A percentile compares a stretch with the other conserved stretches of the same genome.
Conservation (phyloP, 1,140 invertebrate species). For the Scaptomyza montana region DNA sequence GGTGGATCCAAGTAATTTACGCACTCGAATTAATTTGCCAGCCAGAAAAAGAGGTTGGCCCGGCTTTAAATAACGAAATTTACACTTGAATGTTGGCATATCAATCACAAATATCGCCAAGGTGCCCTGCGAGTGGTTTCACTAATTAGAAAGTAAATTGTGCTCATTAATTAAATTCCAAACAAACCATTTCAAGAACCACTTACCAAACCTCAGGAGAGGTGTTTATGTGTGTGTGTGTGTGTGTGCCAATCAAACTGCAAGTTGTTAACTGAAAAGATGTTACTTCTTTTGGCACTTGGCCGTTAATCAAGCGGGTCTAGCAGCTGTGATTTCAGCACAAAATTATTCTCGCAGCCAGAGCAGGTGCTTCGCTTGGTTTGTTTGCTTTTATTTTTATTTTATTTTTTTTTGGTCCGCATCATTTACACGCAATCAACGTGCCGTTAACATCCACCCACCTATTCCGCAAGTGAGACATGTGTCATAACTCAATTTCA, state of each 20-base stretch:
- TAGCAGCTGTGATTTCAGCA: conserved; percentile 38
- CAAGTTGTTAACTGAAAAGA: conserved; percentile 24
- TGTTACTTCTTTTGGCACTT: conserved; percentile 38
- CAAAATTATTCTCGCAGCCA: conserved; percentile 18
- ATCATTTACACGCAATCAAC: conserved; percentile 66
- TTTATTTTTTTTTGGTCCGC: neutral
- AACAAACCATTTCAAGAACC: conserved; percentile 9
- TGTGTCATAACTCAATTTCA: conserved; percentile 75
- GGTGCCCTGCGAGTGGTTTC: conserved; percentile 46
- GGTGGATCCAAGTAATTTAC: conserved; percentile 71
- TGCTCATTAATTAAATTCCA: conserved; percentile 67
- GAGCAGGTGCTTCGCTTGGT: conserved; percentile 30
- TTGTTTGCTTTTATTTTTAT: conserved; percentile 10
- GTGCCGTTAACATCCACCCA: conserved; percentile 23
- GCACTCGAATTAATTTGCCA: conserved; percentile 74
- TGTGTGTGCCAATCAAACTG: conserved; percentile 40
- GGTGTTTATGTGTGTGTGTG: neutral
- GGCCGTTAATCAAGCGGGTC: conserved; percentile 42
- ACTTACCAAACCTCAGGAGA: neutral
- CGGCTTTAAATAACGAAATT: conserved; percentile 41
- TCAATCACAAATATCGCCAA: conserved; percentile 74
- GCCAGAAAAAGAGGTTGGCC: conserved; percentile 50
- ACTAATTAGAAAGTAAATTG: conserved; percentile 77
- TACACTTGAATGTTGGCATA: conserved; percentile 53
- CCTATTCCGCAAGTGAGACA: conserved; percentile 30